Percentiles rank a stretch among this genome's conserved stretches.
These are phyloP conservation scores for Amphipoea lucens DNA, from an alignment of 2,888 invertebrate species.

Conservation along the genomic window DNA sequence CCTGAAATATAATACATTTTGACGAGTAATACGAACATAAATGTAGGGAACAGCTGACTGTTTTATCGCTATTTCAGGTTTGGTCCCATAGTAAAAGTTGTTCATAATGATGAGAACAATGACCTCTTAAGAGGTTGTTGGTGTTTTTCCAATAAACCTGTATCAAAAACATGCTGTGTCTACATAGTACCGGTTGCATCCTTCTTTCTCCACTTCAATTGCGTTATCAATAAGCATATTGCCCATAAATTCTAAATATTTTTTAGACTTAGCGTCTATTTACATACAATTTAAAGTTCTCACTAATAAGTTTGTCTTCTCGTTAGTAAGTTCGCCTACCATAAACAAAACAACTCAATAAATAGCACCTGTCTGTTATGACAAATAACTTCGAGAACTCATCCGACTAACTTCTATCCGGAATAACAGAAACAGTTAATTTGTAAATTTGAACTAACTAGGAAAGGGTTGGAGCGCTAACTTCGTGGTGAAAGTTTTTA, in stretches of 20 bases:
- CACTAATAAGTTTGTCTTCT: not conserved
- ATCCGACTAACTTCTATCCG: conserved; percentile 15
- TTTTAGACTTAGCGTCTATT: not conserved
- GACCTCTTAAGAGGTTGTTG: too few relatives aligned
- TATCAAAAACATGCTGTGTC: too few relatives aligned
- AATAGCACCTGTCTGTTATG: not conserved
- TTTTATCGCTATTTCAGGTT: too few relatives aligned
- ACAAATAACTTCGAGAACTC: conserved; percentile 14
- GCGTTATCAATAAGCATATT: too few relatives aligned
- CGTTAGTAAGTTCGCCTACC: not conserved
- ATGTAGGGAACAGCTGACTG: too few relatives aligned
- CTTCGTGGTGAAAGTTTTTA: conserved; percentile 49
- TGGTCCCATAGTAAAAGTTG: too few relatives aligned
- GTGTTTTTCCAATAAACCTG: too few relatives aligned
- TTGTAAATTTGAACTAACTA: conserved; percentile 49
- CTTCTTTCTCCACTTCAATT: not conserved
- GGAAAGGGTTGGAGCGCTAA: conserved; percentile 43
- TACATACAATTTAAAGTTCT: not conserved
- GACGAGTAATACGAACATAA: too few relatives aligned
- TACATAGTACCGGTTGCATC: not conserved
- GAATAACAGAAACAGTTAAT: conserved; percentile 44
- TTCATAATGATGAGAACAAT: too few relatives aligned
- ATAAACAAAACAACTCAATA: conserved; percentile 2
- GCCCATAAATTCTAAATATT: too few relatives aligned
- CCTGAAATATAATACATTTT: too few relatives aligned